phyloP scores from a whole-genome alignment of 2,113 vertebrate genomes.

The Pseudorhombus dupliciocellatus region DNA sequence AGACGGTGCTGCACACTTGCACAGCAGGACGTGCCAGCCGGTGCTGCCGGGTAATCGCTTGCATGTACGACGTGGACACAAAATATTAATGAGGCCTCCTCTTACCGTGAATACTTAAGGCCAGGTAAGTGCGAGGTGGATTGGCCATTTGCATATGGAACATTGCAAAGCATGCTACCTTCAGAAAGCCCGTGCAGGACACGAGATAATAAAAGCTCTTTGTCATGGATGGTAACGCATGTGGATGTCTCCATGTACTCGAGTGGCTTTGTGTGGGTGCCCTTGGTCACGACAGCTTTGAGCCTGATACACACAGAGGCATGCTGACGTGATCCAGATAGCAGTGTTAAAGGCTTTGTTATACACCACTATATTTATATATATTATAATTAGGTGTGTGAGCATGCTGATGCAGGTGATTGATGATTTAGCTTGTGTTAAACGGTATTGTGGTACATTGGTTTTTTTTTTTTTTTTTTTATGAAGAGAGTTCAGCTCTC shows the following conservation, averaged over 20 bases:
- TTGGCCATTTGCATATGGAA: conserved; percentile 11
- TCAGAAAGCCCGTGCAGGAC: background rate
- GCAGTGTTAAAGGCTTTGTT: background rate
- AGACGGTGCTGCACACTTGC: conserved; percentile 23
- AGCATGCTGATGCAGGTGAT: too few relatives aligned
- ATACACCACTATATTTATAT: too few relatives aligned
- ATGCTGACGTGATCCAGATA: background rate
- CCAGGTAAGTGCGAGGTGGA: conserved; percentile 41
- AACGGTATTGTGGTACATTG: too few relatives aligned
- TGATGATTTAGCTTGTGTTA: too few relatives aligned
- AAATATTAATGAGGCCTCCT: conserved; percentile 54
- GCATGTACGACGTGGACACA: conserved; percentile 24
- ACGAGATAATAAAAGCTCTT: background rate
- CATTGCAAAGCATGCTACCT: background rate
- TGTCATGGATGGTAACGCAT: background rate
- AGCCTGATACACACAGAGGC: background rate
- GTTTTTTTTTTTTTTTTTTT: too few relatives aligned
- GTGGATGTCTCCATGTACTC: background rate
- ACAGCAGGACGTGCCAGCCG: conserved; percentile 15
- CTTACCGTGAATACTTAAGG: conserved; percentile 52
- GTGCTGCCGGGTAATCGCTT: conserved; percentile 33
- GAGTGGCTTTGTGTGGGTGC: background rate
- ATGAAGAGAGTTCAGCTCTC: too few relatives aligned
- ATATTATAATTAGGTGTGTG: too few relatives aligned
- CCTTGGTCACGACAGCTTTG: background rate